These are phyloP conservation scores for Mechanitis messenoides DNA, from an alignment of 2,888 invertebrate species.

Conservation along the genomic window DNA sequence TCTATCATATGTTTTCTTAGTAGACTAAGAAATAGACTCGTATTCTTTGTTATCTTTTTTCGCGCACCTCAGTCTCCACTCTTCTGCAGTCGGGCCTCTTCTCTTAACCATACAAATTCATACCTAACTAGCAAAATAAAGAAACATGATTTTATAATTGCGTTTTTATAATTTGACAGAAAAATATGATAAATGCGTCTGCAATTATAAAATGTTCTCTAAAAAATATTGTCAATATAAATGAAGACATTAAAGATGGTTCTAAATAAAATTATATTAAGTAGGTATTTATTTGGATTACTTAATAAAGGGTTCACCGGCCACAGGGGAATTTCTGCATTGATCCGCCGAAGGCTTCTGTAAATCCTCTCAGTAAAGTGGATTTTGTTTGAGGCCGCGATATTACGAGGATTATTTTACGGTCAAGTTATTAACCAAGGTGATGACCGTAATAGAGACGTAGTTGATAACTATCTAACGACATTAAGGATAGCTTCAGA, in stretches of 20 bases:
- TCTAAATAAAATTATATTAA: constrained; percentile 16
- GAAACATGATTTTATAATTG: too few relatives aligned
- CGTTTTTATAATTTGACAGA: too few relatives aligned
- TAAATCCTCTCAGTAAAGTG: constrained; percentile 27
- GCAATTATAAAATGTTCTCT: too few relatives aligned
- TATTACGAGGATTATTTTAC: constrained; percentile 26
- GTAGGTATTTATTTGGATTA: constrained; percentile 25
- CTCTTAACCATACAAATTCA: too few relatives aligned
- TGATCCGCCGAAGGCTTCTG: constrained; percentile 26
- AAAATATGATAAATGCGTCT: too few relatives aligned
- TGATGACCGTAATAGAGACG: constrained; percentile 7
- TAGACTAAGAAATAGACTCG: too few relatives aligned
- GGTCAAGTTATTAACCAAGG: constrained; percentile 22
- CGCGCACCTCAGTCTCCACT: too few relatives aligned
- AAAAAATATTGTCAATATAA: background rate
- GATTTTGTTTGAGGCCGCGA: constrained; percentile 26
- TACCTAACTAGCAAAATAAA: too few relatives aligned
- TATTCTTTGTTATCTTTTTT: too few relatives aligned
- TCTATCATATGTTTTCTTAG: too few relatives aligned
- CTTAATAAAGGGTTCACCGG: constrained; percentile 27
- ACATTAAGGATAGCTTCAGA: constrained; percentile 2
- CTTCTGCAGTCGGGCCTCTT: too few relatives aligned
- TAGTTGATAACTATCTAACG: constrained; percentile 5
- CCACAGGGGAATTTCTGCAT: constrained; percentile 24
- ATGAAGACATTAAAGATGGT: too few relatives aligned